Base-by-base conservation (phyloP, 2,797 vertebrate genomes). In the Anisognathus igniventris region DNA sequence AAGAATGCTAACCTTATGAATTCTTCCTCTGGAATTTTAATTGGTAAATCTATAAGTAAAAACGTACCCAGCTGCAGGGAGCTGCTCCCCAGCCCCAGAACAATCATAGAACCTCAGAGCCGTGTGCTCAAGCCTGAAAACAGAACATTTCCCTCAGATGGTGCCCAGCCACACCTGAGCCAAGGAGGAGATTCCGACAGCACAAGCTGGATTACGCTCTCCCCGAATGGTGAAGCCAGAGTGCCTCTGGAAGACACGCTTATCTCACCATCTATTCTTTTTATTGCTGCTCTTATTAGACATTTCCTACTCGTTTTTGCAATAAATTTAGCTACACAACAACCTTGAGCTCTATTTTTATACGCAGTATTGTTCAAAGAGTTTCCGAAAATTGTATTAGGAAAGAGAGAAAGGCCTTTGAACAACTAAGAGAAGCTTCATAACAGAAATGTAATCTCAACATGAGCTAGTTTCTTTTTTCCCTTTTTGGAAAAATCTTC, bases 221-320 rank as follows among this genome's bases (percentile, higher is more conserved):
- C 90, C 62, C 81, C 27, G 0, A 87, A 82, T 27, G 73, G 71
- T 7, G 30, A 48, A 71, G 50, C 86, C 82, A 75, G 14, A 76
- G 44, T 83, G 56, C 93, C 88, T 81, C 94, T 94, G 86, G 90
- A 76, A 95, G 90, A 66, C 65, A 83, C 3, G 23, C 91, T 97
- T 97, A 98, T 95, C 94, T 94, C 89, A 7, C 76, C 90, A 87
- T 85, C 92, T 96, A 73, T 82, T 93, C 45, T 88, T 96, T 96
- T 95, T 96, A 94, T 95, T 96, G 77, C 95, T 96, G 86, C 82
- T 96, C 94, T 96, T 94, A 97, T 96, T 95, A 96, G 92, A 77
- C 53, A 92, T 95, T 97, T 97, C 97, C 97, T 97, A 94, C 67
- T 95, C 48, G 3, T 82, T 94, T 96, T 78, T 84, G 61, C 68